These are phyloP conservation scores for Protobothrops flavoviridis DNA, from an alignment of 2,113 vertebrate species.

Conservation along the genomic window DNA sequence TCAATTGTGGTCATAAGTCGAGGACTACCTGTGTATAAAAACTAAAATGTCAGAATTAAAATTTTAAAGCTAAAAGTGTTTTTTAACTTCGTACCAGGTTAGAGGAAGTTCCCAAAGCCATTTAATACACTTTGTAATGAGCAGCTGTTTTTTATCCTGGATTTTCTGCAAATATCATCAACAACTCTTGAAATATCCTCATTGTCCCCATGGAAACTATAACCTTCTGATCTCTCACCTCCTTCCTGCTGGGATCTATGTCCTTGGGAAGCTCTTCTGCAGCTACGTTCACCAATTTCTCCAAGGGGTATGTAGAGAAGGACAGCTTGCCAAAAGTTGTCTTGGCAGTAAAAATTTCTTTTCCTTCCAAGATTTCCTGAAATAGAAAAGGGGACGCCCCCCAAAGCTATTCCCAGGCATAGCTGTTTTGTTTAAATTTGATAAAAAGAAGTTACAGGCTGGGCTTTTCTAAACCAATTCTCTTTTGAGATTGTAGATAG, in stretches of 20 bases:
- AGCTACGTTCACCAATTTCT: slow-evolving; percentile 69
- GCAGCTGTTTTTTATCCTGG: not conserved
- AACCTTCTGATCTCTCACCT: slow-evolving; percentile 64
- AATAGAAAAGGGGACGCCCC: not conserved
- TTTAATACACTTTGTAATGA: not conserved
- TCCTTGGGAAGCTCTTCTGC: slow-evolving; percentile 72
- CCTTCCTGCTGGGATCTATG: slow-evolving; percentile 77
- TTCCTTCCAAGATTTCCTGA: slow-evolving; percentile 62
- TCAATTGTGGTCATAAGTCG: not conserved
- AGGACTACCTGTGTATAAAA: not conserved
- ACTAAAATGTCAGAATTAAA: not conserved
- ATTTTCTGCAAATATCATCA: not conserved
- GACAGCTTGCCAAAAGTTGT: slow-evolving; percentile 47
- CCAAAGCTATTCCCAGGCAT: not conserved
- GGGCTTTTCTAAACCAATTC: not conserved
- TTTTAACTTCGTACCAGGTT: too few relatives aligned
- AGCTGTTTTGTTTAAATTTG: not conserved
- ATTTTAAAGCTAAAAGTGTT: not conserved
- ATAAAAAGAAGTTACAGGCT: not conserved
- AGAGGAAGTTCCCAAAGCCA: not conserved
- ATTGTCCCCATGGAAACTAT: not conserved
- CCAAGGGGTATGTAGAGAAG: slow-evolving; percentile 68
- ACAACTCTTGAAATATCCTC: not conserved
- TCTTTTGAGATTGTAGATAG: not conserved
- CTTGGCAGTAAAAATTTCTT: slow-evolving; percentile 59